These are phyloP conservation scores for Drosophila vallismaia DNA, from an alignment of 2,888 invertebrate genomes.

Conservation along the genomic window DNA sequence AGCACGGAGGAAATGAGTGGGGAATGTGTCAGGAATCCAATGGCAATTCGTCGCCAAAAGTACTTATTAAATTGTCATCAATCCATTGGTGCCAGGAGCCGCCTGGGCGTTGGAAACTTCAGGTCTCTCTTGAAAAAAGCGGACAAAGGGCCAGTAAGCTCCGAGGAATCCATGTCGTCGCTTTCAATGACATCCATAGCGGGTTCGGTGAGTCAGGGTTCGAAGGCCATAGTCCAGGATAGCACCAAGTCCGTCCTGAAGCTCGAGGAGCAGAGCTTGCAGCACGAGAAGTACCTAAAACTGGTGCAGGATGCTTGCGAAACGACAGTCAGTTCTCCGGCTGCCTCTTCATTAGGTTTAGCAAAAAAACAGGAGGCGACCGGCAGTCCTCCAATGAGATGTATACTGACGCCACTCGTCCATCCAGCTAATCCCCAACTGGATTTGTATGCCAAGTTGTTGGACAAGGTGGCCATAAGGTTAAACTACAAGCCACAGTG, in stretches of 20 bases:
- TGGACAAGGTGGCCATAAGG: neutral
- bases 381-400: neutral
- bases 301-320: neutral
- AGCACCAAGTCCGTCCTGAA: neutral
- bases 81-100: too few relatives aligned
- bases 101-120: too few relatives aligned
- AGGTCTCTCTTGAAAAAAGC: too few relatives aligned
- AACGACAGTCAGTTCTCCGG: too few relatives aligned
- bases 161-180: too few relatives aligned
- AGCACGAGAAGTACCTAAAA: neutral
- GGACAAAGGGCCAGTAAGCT: too few relatives aligned
- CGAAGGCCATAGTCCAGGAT: neutral
- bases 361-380: too few relatives aligned
- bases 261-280: neutral
- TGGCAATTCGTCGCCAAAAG: too few relatives aligned
- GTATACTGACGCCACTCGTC: neutral
- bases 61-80: too few relatives aligned
- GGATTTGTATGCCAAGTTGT: neutral
- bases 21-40: too few relatives aligned
- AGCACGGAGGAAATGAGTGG: too few relatives aligned
- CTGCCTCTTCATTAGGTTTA: too few relatives aligned
- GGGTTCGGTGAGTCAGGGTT: neutral
- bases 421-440: neutral
- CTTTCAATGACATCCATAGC: neutral
- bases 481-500: neutral